phyloP scores from a whole-genome alignment of 2,797 vertebrate genomes.

The Geotrypetes seraphini region DNA sequence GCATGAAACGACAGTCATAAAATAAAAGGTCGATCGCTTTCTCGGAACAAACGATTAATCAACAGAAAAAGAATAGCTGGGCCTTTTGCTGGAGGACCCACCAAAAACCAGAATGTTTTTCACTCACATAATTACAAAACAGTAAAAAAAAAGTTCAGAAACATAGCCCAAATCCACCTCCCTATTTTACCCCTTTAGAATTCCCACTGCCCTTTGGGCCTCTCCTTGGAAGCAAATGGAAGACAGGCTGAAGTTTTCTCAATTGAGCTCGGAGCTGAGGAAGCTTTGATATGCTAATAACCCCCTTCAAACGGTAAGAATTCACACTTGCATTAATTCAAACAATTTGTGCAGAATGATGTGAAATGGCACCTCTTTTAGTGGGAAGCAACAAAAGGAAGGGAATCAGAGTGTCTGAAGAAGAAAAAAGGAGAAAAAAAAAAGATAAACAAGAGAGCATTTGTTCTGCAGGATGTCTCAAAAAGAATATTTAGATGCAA shows the following conservation, averaged over 20 bases:
- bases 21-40: conserved; percentile 50
- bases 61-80: conserved; percentile 47
- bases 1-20: conserved; percentile 39
- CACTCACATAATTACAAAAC: conserved; percentile 55
- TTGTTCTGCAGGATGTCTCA: conserved; percentile 57
- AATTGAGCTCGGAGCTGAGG: conserved; percentile 69
- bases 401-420: conserved; percentile 49
- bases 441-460: conserved; percentile 60
- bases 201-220: conserved; percentile 66
- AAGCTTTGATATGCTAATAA: conserved; percentile 95
- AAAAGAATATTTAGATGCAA: conserved; percentile 14
- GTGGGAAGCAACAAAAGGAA: conserved; percentile 82
- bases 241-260: conserved; percentile 71
- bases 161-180: conserved; percentile 59
- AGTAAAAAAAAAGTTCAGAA: conserved; percentile 53
- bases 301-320: conserved; percentile 82
- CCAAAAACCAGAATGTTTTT: conserved; percentile 41
- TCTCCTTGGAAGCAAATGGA: conserved; percentile 72
- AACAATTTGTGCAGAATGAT: conserved; percentile 72
- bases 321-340: conserved; percentile 84
- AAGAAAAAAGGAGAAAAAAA: too few species aligned
- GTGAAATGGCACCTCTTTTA: conserved; percentile 77
- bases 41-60: conserved; percentile 53
- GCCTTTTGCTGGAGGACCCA: conserved; percentile 39
- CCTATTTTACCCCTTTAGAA: conserved; percentile 62